These are phyloP conservation scores for Ricordea florida DNA, from an alignment of 92 coral and sea anemone species.

Conservation along the genomic window DNA sequence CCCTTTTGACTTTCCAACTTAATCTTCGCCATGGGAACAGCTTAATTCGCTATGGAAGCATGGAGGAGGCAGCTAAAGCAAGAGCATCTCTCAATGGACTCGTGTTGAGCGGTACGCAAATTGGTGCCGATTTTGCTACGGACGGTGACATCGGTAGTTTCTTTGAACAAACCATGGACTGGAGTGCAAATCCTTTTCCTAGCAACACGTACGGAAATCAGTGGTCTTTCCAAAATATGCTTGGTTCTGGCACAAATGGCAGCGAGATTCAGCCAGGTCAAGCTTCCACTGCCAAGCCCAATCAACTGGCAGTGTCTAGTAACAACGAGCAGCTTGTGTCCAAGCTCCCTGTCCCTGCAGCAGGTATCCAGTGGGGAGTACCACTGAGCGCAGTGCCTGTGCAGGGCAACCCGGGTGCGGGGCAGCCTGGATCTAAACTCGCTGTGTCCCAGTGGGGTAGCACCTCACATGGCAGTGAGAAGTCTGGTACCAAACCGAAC, in stretches of 20 bases:
- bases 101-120: conserved; percentile 62
- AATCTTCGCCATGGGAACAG: conserved; percentile 97
- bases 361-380: conserved; percentile 42
- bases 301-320: conserved; percentile 5
- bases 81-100: conserved; percentile 74
- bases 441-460: conserved; percentile 20
- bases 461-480: conserved; percentile 15
- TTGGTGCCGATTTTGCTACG: conserved; percentile 94
- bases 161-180: conserved; percentile 97
- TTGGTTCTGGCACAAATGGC: conserved; percentile 16
- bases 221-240: conserved; percentile 71
- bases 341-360: not conserved
- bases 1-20: conserved; percentile 87
- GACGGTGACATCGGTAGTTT: conserved; percentile 96
- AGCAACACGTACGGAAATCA: conserved; percentile 66
- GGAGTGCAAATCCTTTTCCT: conserved; percentile 81
- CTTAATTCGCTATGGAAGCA: conserved; percentile 94
- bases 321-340: conserved; percentile 12
- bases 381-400: not conserved
- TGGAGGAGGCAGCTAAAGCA: conserved; percentile 93
- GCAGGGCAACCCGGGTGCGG: not conserved
- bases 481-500: conserved; percentile 55
- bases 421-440: not conserved
- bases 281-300: conserved; percentile 1
- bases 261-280: conserved; percentile 23